These are phyloP conservation scores for Agraylea sexmaculata DNA, from an alignment of 1,140 invertebrate genomes.

Conservation along the genomic window DNA sequence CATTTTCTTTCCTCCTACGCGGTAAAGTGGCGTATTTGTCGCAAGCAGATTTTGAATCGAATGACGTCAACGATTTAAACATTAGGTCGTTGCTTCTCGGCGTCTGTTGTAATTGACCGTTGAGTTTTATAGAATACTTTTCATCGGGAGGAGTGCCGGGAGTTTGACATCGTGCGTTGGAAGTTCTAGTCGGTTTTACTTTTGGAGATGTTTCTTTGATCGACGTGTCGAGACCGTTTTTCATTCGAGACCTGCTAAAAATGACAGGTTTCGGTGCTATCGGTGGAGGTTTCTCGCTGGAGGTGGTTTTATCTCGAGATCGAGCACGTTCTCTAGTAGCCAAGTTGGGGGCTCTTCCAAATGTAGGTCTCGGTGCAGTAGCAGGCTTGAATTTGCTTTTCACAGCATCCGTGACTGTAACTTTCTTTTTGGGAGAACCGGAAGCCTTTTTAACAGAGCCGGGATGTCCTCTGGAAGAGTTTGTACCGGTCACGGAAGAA, in stretches of 20 bases:
- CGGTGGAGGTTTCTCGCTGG: conserved; percentile 30
- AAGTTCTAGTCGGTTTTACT: conserved; percentile 44
- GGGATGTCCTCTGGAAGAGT: conserved; percentile 15
- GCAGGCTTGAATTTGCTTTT: conserved; percentile 26
- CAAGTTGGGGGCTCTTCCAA: conserved; percentile 37
- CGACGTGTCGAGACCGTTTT: conserved; percentile 25
- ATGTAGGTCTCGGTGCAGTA: conserved; percentile 41
- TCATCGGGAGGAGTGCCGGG: conserved; percentile 24
- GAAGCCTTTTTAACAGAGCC: conserved; percentile 27
- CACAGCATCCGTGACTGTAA: conserved; percentile 29
- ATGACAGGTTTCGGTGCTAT: conserved; percentile 41
- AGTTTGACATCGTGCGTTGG: conserved; percentile 43
- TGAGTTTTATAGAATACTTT: conserved; percentile 19
- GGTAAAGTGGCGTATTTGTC: conserved; percentile 67
- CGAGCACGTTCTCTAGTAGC: conserved; percentile 40
- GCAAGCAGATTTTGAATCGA: conserved; percentile 41
- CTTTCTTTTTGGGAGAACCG: conserved; percentile 25
- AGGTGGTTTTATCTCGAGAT: conserved; percentile 40
- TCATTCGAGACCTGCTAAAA: conserved; percentile 41
- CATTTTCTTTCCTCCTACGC: conserved; percentile 49
- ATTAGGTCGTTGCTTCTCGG: conserved; percentile 24
- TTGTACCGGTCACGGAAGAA: conserved; percentile 48
- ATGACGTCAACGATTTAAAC: conserved; percentile 27
- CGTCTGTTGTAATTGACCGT: conserved; percentile 13
- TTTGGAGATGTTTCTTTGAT: conserved; percentile 40